Evolutionary conservation across 2,888 invertebrate species (phyloP).

Genomic region (Ischnus inquisitorius): DNA sequence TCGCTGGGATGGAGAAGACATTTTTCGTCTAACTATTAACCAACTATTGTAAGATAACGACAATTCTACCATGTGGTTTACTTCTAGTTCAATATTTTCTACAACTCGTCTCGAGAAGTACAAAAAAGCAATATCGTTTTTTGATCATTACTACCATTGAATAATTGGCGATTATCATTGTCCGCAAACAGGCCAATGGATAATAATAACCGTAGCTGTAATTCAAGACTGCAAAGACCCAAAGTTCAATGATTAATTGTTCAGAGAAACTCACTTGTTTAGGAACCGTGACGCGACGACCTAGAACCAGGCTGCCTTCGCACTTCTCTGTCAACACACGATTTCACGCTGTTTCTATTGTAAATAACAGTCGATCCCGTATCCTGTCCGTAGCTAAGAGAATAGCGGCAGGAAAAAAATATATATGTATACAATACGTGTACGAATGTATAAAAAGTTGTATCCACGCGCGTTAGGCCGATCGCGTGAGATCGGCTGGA

Average conservation of each 20-base stretch:
- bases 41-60: too few relatives aligned
- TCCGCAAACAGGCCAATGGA: background rate
- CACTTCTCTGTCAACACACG: conserved; percentile 26
- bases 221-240: background rate
- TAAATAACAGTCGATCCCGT: background rate
- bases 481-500: conserved; percentile 41
- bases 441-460: conserved; percentile 12
- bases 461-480: background rate
- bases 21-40: too few relatives aligned
- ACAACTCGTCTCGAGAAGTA: too few relatives aligned
- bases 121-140: too few relatives aligned
- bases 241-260: conserved; percentile 6
- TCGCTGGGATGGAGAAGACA: background rate
- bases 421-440: too few relatives aligned
- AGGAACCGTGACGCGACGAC: conserved; percentile 38
- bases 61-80: too few relatives aligned
- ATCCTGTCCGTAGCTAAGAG: background rate
- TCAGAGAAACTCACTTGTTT: conserved; percentile 26
- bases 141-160: background rate
- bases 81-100: too few relatives aligned
- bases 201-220: background rate
- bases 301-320: conserved; percentile 16
- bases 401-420: conserved; percentile 10
- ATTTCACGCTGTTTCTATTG: conserved; percentile 22
- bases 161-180: background rate